A percentile compares a stretch with the other conserved stretches of the same genome.
Conservation (phyloP, 2,888 invertebrate genomes). For the Exocentrus adspersus region DNA sequence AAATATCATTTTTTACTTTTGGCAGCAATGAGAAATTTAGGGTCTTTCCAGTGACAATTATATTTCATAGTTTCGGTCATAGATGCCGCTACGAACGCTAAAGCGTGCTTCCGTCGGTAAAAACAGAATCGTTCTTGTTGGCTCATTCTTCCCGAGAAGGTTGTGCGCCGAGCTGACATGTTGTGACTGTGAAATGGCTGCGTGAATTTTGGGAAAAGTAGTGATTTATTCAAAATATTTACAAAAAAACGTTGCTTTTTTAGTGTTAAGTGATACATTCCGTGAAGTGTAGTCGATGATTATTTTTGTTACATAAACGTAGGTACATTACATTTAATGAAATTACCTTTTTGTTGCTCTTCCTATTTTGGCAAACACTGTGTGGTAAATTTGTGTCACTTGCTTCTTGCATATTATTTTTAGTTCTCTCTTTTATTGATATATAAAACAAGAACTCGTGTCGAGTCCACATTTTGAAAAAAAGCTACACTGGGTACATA, state of each 20-base stretch:
- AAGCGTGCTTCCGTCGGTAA: background rate
- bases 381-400: slow-evolving; percentile 27
- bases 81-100: background rate
- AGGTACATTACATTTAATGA: slow-evolving; percentile 32
- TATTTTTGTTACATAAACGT: slow-evolving; percentile 40
- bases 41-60: background rate
- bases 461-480: too few relatives aligned
- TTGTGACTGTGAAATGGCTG: slow-evolving; percentile 41
- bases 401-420: slow-evolving; percentile 22
- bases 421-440: slow-evolving; percentile 16
- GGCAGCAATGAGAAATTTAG: too few relatives aligned
- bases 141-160: slow-evolving; percentile 12
- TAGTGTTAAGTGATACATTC: slow-evolving; percentile 37
- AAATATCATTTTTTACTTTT: too few relatives aligned
- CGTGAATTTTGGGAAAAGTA: slow-evolving; percentile 39
- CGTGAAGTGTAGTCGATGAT: slow-evolving; percentile 39
- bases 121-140: background rate
- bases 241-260: slow-evolving; percentile 22
- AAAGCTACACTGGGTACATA: too few relatives aligned
- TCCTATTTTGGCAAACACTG: slow-evolving; percentile 29
- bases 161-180: slow-evolving; percentile 29
- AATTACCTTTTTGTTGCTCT: slow-evolving; percentile 16
- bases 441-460: background rate
- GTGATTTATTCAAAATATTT: slow-evolving; percentile 30
- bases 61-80: background rate